phyloP scores from a whole-genome alignment of 1,140 invertebrate genomes.

The Reticulitermes speratus region DNA sequence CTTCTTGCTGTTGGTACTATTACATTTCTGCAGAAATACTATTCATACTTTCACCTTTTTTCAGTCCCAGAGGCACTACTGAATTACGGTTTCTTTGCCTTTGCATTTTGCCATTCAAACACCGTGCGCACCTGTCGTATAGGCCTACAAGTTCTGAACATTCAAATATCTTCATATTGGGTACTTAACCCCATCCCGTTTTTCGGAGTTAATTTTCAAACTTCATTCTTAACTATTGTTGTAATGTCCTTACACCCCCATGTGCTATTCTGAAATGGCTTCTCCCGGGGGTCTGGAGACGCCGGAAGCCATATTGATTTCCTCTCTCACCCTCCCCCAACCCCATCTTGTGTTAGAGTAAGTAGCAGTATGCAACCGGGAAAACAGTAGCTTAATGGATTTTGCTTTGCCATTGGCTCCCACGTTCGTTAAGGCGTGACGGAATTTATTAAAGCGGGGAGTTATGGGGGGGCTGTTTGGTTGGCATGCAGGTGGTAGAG shows the following conservation, averaged over 20 bases:
- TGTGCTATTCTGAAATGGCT: slow-evolving; percentile 18
- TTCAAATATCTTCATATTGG: too few relatives aligned
- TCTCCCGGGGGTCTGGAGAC: slow-evolving; percentile 19
- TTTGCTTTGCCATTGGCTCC: slow-evolving; percentile 29
- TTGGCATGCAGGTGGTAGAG: neutral
- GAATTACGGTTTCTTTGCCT: too few relatives aligned
- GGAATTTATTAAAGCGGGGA: slow-evolving; percentile 28
- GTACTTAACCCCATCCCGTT: neutral
- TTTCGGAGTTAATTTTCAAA: neutral
- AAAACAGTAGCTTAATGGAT: slow-evolving; percentile 30
- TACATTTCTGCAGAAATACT: too few relatives aligned
- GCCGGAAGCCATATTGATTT: slow-evolving; percentile 28
- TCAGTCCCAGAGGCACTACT: too few relatives aligned
- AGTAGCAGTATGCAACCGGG: slow-evolving; percentile 24
- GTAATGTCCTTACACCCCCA: slow-evolving; percentile 11
- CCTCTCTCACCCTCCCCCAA: neutral
- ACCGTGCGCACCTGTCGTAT: too few relatives aligned
- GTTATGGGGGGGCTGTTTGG: neutral
- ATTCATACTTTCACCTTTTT: too few relatives aligned
- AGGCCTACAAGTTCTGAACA: too few relatives aligned
- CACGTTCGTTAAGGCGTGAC: slow-evolving; percentile 31
- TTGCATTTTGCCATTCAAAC: too few relatives aligned
- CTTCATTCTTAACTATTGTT: neutral
- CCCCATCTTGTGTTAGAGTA: slow-evolving; percentile 9
- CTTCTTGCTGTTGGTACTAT: too few relatives aligned